Conservation (phyloP, 2,113 vertebrate species). For the Gavia stellata region DNA sequence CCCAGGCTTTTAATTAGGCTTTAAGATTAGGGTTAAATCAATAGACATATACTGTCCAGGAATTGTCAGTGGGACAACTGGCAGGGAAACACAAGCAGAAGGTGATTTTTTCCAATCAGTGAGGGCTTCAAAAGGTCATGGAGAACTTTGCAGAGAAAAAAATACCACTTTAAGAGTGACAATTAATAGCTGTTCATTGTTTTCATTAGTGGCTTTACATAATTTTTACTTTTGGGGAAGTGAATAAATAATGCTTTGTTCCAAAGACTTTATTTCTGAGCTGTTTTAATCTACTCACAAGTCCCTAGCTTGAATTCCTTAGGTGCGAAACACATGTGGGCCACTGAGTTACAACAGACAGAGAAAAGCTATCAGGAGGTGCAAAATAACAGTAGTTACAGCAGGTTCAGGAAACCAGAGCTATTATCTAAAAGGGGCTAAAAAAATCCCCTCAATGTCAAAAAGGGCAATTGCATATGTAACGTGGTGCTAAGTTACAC, state of each 20-base stretch:
- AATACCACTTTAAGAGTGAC: neutral
- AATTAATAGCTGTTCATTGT: neutral
- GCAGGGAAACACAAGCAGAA: neutral
- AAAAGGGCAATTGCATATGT: neutral
- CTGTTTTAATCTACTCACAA: neutral
- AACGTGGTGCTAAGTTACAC: neutral
- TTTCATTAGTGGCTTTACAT: neutral
- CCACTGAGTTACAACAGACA: neutral
- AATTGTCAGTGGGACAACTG: neutral
- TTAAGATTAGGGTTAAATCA: neutral
- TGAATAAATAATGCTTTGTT: neutral
- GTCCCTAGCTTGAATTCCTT: neutral
- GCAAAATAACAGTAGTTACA: neutral
- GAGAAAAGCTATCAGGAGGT: neutral
- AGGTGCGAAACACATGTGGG: neutral
- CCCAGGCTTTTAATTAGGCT: neutral
- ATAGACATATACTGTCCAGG: neutral
- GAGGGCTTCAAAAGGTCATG: neutral
- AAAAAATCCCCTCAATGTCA: neutral
- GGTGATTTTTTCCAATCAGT: neutral
- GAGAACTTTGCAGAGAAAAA: neutral
- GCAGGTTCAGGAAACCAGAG: neutral
- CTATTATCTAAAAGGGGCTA: neutral
- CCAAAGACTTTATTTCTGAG: neutral
- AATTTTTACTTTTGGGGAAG: neutral